Conservation (phyloP, 2,888 invertebrate species). For the Eretmocerus hayati region DNA sequence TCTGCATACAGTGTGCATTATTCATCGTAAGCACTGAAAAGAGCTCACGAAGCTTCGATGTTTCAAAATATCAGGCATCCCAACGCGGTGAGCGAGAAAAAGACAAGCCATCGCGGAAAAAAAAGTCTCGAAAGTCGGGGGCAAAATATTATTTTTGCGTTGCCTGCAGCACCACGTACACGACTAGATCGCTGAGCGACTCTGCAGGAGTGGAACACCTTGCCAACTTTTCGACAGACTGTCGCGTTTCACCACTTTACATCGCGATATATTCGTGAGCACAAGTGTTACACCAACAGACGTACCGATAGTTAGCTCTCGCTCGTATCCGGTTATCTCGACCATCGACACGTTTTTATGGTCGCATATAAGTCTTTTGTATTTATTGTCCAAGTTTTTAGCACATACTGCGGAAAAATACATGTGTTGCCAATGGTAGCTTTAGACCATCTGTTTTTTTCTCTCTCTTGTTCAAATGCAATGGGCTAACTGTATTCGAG, state of each 20-base stretch:
- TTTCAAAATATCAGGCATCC: background rate
- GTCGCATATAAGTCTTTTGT: slow-evolving; percentile 8
- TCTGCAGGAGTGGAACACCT: background rate
- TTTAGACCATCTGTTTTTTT: no score
- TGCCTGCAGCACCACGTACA: background rate
- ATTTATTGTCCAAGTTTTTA: slow-evolving; percentile 21
- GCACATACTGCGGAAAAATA: background rate
- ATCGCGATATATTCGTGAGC: background rate
- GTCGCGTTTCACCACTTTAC: background rate
- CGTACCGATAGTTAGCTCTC: slow-evolving; percentile 10
- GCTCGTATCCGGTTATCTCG: slow-evolving; percentile 1
- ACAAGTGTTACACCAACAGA: background rate
- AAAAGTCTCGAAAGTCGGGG: no score
- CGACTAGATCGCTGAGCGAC: background rate
- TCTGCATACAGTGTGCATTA: no score
- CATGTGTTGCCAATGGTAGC: no score
- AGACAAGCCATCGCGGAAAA: no score
- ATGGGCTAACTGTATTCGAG: no score
- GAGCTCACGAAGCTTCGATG: background rate
- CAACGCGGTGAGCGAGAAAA: no score
- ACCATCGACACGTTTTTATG: background rate
- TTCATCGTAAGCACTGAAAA: no score
- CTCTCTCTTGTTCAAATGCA: no score
- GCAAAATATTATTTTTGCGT: background rate
- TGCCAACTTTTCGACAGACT: slow-evolving; percentile 7